Conservation (phyloP, 2,797 vertebrate genomes). For the Erithacus rubecula region DNA sequence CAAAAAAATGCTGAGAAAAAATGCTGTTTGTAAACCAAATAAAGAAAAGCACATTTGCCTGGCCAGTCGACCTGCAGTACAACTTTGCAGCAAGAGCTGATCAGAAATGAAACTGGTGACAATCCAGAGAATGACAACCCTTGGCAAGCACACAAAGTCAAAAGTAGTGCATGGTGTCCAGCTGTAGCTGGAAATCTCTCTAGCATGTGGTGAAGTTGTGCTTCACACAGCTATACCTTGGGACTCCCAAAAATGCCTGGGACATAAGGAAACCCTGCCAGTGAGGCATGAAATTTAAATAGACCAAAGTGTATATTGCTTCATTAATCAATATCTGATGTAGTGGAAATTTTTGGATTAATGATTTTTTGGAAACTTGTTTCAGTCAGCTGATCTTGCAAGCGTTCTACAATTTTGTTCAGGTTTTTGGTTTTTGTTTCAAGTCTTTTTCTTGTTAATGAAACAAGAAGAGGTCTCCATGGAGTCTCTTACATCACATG, state of each 20-base stretch:
- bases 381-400: background rate
- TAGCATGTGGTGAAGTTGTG: background rate
- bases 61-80: background rate
- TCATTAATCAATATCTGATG: background rate
- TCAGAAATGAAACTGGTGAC: background rate
- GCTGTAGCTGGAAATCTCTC: background rate
- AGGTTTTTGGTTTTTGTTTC: background rate
- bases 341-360: background rate
- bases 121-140: background rate
- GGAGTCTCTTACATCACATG: background rate
- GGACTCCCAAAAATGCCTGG: background rate
- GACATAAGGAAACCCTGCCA: background rate
- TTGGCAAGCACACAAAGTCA: background rate
- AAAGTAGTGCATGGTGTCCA: background rate
- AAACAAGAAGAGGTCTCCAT: background rate
- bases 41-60: background rate
- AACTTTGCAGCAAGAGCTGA: background rate
- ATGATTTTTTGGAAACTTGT: background rate
- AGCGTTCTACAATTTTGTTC: background rate
- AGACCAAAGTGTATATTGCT: background rate
- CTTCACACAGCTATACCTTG: background rate
- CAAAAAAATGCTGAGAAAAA: background rate
- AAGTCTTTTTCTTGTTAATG: background rate
- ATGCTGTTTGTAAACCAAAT: background rate
- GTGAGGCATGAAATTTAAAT: background rate